Evolutionary conservation across 2,888 invertebrate species (phyloP).

Genomic region (Chesias legatella): DNA sequence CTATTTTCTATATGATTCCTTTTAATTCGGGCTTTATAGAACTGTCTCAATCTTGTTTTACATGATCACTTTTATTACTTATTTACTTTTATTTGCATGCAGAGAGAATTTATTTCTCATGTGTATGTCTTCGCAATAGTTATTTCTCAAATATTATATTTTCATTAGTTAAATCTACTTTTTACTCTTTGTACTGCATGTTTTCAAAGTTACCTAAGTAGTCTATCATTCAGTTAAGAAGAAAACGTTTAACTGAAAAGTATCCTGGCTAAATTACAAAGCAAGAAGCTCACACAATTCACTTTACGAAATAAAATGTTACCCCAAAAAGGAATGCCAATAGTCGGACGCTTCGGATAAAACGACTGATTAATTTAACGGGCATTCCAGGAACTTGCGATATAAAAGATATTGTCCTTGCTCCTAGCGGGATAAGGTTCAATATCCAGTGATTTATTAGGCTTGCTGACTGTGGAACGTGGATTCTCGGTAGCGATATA

Average conservation of each 20-base stretch:
- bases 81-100: too few relatives aligned
- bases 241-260: not conserved
- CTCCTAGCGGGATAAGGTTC: slow-evolving; percentile 21
- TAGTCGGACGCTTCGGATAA: slow-evolving; percentile 29
- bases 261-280: slow-evolving; percentile 12
- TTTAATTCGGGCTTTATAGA: slow-evolving; percentile 42
- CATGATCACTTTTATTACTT: too few relatives aligned
- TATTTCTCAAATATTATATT: too few relatives aligned
- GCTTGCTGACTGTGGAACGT: slow-evolving; percentile 20
- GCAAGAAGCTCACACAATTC: slow-evolving; percentile 25
- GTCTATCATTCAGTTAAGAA: too few relatives aligned
- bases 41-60: slow-evolving; percentile 27
- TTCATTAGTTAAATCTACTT: too few relatives aligned
- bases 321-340: slow-evolving; percentile 27
- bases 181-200: too few relatives aligned
- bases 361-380: slow-evolving; percentile 35
- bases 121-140: too few relatives aligned
- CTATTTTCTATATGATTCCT: slow-evolving; percentile 42
- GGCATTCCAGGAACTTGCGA: slow-evolving; percentile 30
- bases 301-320: slow-evolving; percentile 33
- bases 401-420: slow-evolving; percentile 22
- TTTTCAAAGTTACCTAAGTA: too few relatives aligned
- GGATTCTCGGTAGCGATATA: slow-evolving; percentile 26
- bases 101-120: too few relatives aligned
- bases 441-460: slow-evolving; percentile 22